A percentile compares a stretch with the other conserved stretches of the same genome.
Conservation (phyloP, 2,888 invertebrate species). For the Quadriops clusia region DNA sequence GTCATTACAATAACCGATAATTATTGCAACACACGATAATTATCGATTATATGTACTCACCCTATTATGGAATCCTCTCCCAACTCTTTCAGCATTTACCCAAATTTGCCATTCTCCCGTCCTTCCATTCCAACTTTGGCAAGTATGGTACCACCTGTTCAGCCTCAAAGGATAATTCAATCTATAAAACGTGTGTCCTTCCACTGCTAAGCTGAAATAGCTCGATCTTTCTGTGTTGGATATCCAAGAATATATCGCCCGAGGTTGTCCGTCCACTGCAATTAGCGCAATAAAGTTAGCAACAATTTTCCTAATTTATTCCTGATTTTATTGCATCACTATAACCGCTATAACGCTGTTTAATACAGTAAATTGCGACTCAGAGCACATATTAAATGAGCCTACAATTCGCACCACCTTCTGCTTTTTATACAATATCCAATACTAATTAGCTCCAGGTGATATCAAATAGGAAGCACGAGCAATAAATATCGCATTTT, state of each 20-base stretch:
- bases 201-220: constrained; percentile 69
- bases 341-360: too few relatives aligned
- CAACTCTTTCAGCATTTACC: constrained; percentile 76
- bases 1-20: too few relatives aligned
- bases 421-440: constrained; percentile 1
- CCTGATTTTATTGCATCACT: too few relatives aligned
- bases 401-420: too few relatives aligned
- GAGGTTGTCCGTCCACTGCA: constrained; percentile 59
- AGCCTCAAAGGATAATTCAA: constrained; percentile 56
- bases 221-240: constrained; percentile 70
- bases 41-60: constrained; percentile 46
- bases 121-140: constrained; percentile 80
- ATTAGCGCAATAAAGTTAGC: constrained; percentile 12
- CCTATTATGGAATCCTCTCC: constrained; percentile 76
- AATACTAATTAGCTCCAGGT: too few relatives aligned
- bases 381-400: too few relatives aligned
- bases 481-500: too few relatives aligned
- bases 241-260: constrained; percentile 66
- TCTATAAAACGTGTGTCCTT: constrained; percentile 72
- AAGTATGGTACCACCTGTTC: constrained; percentile 74
- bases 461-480: too few relatives aligned
- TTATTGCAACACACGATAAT: too few relatives aligned
- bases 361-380: too few relatives aligned
- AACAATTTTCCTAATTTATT: not conserved
- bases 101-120: constrained; percentile 86